These are phyloP conservation scores for Piaya cayana DNA, from an alignment of 2,113 vertebrate species.

Conservation along the genomic window DNA sequence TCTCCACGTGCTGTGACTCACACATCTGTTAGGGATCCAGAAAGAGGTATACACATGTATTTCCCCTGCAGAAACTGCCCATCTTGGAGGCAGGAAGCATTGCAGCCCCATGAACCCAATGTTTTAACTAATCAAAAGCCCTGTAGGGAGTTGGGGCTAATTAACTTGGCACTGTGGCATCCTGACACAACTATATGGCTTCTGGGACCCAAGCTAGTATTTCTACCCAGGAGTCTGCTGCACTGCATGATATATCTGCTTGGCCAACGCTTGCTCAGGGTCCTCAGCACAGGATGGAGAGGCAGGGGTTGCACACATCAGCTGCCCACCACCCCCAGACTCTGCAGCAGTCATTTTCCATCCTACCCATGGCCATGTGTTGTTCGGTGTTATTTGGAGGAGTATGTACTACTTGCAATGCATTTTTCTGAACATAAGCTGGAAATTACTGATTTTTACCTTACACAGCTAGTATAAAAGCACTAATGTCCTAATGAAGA, in stretches of 20 bases:
- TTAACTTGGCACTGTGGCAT: background rate
- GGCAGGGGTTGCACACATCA: background rate
- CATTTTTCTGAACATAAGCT: slow-evolving; percentile 44
- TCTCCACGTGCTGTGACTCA: rapidly evolving
- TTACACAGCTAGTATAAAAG: slow-evolving; percentile 53
- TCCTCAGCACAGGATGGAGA: background rate
- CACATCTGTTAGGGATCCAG: rapidly evolving
- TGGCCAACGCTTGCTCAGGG: background rate
- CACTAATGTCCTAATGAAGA: slow-evolving; percentile 58
- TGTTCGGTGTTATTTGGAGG: background rate
- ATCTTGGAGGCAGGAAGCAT: background rate
- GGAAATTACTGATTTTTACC: slow-evolving; percentile 52
- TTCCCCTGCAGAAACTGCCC: background rate
- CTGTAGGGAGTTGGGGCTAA: background rate
- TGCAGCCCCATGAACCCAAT: background rate
- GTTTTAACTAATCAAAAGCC: background rate
- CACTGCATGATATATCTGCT: background rate
- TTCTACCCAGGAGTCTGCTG: background rate
- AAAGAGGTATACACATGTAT: rapidly evolving
- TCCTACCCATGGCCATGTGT: rapidly evolving
- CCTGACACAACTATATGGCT: background rate
- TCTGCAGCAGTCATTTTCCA: background rate
- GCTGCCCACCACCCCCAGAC: background rate
- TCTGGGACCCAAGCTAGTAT: background rate
- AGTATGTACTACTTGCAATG: background rate